These are phyloP conservation scores for Philopotamus ludificatus DNA, from an alignment of 1,140 invertebrate species.

Conservation along the genomic window DNA sequence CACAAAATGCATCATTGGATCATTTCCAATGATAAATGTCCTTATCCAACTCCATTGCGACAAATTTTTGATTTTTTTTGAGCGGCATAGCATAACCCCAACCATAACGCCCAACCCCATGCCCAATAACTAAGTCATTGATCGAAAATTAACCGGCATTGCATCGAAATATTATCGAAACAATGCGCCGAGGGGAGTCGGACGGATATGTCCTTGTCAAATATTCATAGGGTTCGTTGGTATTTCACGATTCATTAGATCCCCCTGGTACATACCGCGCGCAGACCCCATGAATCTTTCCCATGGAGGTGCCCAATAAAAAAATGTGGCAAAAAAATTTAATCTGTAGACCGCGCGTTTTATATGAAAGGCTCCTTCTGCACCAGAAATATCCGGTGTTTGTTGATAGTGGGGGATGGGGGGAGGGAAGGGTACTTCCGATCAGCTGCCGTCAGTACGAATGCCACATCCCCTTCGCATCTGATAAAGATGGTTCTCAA, in stretches of 20 bases:
- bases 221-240: not conserved
- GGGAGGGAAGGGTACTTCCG: constrained; percentile 32
- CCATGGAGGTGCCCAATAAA: not conserved
- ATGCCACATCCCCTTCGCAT: constrained; percentile 8
- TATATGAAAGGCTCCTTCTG: constrained; percentile 9
- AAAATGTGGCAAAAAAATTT: constrained; percentile 25
- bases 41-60: no score
- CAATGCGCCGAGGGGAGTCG: not conserved
- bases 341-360: constrained; percentile 1
- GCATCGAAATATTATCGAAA: no score
- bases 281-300: constrained; percentile 33
- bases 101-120: no score
- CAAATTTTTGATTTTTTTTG: no score
- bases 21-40: no score
- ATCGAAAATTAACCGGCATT: no score
- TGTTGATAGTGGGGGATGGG: not conserved
- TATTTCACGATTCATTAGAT: constrained; percentile 25
- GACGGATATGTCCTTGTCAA: not conserved
- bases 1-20: no score
- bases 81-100: no score
- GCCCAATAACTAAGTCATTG: no score
- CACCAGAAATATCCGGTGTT: constrained; percentile 24
- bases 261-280: constrained; percentile 14
- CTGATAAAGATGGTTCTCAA: constrained; percentile 8
- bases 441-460: constrained; percentile 29